Evolutionary conservation across 1,140 invertebrate species (phyloP), one percentile per base, ranked within the genome.

Genomic region (Sycobia sp.): DNA sequence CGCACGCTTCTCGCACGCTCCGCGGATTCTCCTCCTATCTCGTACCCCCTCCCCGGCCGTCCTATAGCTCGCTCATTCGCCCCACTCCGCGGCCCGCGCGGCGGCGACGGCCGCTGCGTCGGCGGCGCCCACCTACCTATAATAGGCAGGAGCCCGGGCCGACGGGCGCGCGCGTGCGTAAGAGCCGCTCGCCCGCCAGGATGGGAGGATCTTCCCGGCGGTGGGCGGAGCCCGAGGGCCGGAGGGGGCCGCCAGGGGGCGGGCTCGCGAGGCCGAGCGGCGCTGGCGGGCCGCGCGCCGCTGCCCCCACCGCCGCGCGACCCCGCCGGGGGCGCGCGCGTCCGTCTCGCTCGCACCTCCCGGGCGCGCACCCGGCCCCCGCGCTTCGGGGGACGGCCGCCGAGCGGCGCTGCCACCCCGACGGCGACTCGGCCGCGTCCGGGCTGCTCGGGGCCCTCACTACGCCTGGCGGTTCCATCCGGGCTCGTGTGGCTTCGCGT

Each of bases 391-490:
- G 20, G n/a, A 11, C 1, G 20, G 25, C 59, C 60, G 43, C 41
- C 3, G 18, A 14, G 61, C 10, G 62, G 51, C 55, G 62, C 49
- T 65, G n/a, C n/a, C 8, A 13, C 39, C 41, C 7, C 41, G 16
- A 2, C 32, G 8, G 10, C 29, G 29, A 58, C 29, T 59, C 55
- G 47, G 29, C 23, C 18, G n/a, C n/a, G 46, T 41, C 47, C 38
- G 44, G 39, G 54, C 39, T 27, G 32, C n/a, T 29, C 29, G 27
- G 49, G 55, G n/a, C n/a, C 32, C 49, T 65, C 62, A 65, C 62
- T 53, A 53, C 49, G 55, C 55, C 41, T 65, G 55, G 55, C 62
- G 62, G 41, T 59, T 53, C 41, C 39, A 53, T 18, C 55, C 44
- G 55, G 27, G 49, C 55, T 65, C 36, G 55, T 59, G 34, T 34